These are phyloP conservation scores for Scaptomyza polygonia DNA, from an alignment of 2,888 invertebrate genomes.

Conservation along the genomic window DNA sequence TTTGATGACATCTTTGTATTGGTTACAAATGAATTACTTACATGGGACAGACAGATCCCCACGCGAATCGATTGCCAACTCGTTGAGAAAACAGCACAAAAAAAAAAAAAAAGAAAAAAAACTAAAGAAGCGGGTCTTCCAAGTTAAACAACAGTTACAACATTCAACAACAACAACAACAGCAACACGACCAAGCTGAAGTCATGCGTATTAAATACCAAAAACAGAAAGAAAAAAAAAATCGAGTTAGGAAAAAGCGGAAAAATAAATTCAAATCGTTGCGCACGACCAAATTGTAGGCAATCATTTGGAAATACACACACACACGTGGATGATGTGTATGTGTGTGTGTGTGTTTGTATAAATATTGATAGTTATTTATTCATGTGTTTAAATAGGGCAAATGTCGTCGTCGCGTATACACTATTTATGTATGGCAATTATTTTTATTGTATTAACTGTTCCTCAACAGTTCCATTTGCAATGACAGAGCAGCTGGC, in stretches of 20 bases:
- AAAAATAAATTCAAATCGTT: conserved; percentile 62
- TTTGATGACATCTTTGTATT: conserved; percentile 36
- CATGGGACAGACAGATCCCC: conserved; percentile 31
- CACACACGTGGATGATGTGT: conserved; percentile 11
- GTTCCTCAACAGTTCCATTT: conserved; percentile 58
- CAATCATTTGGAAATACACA: conserved; percentile 71
- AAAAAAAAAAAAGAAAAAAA: conserved; percentile 27
- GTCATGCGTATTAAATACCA: conserved; percentile 75
- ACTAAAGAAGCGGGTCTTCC: conserved; percentile 45
- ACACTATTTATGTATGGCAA: conserved; percentile 2
- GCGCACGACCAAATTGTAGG: conserved; percentile 76
- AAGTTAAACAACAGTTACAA: conserved; percentile 65
- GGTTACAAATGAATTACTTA: conserved; percentile 25
- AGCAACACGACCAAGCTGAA: conserved; percentile 43
- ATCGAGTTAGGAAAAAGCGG: conserved; percentile 26
- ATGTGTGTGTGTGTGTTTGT: conserved; percentile 25
- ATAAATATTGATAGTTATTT: conserved; percentile 59
- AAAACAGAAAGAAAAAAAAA: conserved; percentile 27
- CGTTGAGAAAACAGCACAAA: conserved; percentile 42
- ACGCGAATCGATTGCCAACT: conserved; percentile 46
- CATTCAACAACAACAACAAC: conserved; percentile 54
- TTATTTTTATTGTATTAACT: conserved; percentile 24
- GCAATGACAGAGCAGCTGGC: conserved; percentile 22
- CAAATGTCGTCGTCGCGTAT: conserved; percentile 27
- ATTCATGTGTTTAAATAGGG: conserved; percentile 49